Evolutionary conservation across 2,888 invertebrate species (phyloP), one percentile per base, ranked within the genome.

Genomic region (Rhagium mordax): DNA sequence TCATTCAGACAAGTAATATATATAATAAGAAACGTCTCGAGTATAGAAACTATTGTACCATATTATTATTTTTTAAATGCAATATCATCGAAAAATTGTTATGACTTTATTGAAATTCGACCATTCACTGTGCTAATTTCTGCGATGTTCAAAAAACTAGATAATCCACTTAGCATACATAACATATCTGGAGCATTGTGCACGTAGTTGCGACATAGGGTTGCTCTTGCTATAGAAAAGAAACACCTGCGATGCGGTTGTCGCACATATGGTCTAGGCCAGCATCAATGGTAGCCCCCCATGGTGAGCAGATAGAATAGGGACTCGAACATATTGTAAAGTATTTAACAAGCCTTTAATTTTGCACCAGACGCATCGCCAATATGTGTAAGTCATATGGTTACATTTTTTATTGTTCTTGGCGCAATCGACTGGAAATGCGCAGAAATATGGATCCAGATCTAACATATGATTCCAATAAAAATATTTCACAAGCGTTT

Each of bases 311-410:
- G 51, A 60, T 51, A 62, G 64, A 49, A 57, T 59, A 62, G 73
- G 72, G 74, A 77, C 68, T 41, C 57, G 80, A 83, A 78, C 86
- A 85, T 86, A 86, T 86, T 86, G 85, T 82, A 82, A 83, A 85
- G 86, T 85, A 84, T 83, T 84, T 84, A 85, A 81, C 76, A 51
- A 51, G 33, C 55, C 53, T 48, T 62, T 55, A 61, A 77, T 73
- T 70, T 73, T 64, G 70, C 47, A 57, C 29, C 51, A 15, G 49
- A 71, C 57, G 71, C 59, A 64, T 59, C 64, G 48, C 21, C 72
- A 68, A 66, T 71, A 71, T 66, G 70, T 66, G 64, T 53, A 55
- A 72, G 71, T 67, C 72, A 72, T 72, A 72, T 72, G 72, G 72
- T 72, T 61, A 72, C 47, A 72, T 68, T 72, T 41, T 41, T n/a